Percentiles rank a stretch among this genome's conserved stretches.
phyloP scores from a whole-genome alignment of 2,888 invertebrate genomes.

The Cantharis flavilabris region DNA sequence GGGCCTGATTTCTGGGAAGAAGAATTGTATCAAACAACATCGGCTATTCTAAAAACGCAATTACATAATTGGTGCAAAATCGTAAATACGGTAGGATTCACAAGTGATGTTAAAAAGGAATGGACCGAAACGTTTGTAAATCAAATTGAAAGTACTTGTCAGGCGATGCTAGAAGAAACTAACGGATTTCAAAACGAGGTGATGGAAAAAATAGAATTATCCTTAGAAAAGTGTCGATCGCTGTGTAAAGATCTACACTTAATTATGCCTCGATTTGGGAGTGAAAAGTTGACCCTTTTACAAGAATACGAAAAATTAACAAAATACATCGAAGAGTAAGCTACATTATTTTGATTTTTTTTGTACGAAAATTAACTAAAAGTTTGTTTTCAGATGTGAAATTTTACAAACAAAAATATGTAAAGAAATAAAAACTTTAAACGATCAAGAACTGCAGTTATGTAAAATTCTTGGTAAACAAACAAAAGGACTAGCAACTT shows the following conservation, averaged over 20 bases:
- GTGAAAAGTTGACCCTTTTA: background rate
- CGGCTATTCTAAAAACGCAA: background rate
- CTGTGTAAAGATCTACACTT: background rate
- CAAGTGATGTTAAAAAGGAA: background rate
- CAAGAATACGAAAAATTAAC: background rate
- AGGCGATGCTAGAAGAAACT: background rate
- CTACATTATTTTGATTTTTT: background rate
- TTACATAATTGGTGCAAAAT: background rate
- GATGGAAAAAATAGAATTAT: background rate
- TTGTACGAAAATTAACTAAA: background rate
- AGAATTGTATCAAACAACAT: background rate
- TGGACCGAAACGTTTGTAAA: background rate
- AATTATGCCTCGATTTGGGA: background rate
- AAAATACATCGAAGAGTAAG: background rate
- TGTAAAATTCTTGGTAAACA: background rate
- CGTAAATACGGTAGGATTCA: background rate
- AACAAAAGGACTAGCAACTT: background rate
- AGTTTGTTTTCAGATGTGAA: background rate
- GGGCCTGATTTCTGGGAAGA: background rate
- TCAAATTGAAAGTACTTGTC: background rate
- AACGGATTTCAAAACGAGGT: background rate
- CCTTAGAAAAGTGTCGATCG: background rate
- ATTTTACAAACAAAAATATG: background rate
- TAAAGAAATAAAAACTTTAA: background rate
- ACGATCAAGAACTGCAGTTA: background rate